phyloP scores from a whole-genome alignment of 92 coral and sea anemone genomes.

The Parazoanthus swiftii region DNA sequence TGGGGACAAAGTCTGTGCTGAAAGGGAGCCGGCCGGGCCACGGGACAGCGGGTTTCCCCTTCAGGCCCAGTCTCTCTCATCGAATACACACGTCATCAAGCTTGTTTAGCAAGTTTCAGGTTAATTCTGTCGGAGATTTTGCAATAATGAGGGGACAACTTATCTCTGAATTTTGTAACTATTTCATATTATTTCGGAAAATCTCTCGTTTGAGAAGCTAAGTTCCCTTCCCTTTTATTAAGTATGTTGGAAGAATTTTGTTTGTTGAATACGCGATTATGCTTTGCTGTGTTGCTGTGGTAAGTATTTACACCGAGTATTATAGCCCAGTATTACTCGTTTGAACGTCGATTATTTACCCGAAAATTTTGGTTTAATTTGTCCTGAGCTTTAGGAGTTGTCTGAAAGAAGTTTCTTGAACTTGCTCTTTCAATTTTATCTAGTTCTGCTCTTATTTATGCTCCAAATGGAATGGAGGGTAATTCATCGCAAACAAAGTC shows the following conservation, averaged over 20 bases:
- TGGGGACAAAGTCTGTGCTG: too few species aligned
- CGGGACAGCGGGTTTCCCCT: conserved; percentile 23
- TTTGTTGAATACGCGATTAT: not conserved
- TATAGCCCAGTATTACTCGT: not conserved
- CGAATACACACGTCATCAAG: conserved; percentile 38
- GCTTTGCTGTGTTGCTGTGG: conserved; percentile 30
- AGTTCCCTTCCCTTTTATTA: not conserved
- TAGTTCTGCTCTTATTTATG: conserved; percentile 2
- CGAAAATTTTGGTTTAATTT: not conserved
- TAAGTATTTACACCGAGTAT: not conserved
- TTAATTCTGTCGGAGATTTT: conserved; percentile 9
- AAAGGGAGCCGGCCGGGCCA: too few species aligned
- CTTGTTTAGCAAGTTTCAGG: conserved; percentile 22
- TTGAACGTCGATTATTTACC: not conserved
- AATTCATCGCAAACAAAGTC: not conserved
- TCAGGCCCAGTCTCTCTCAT: conserved; percentile 22
- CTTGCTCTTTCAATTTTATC: not conserved
- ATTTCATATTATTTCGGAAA: conserved; percentile 39
- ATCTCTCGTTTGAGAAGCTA: conserved; percentile 36
- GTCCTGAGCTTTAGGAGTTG: not conserved
- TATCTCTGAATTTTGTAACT: conserved; percentile 29
- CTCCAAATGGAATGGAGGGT: conserved; percentile 30
- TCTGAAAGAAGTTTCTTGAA: not conserved
- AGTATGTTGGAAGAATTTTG: conserved; percentile 9
- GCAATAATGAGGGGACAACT: conserved; percentile 34